phyloP scores from a whole-genome alignment of 2,113 vertebrate genomes.

The Perca fluviatilis region DNA sequence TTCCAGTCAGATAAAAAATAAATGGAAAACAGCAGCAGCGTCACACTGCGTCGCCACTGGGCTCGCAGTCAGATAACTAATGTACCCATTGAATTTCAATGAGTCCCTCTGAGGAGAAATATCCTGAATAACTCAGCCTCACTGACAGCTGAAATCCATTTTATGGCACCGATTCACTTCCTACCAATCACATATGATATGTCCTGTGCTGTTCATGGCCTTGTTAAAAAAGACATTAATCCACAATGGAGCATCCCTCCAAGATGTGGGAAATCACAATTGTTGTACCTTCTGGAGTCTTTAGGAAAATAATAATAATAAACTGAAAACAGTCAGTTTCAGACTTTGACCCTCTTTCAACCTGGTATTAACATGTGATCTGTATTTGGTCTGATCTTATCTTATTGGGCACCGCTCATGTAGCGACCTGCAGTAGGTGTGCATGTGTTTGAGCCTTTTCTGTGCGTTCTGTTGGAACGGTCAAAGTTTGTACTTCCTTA shows the following conservation, averaged over 20 bases:
- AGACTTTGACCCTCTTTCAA: background rate
- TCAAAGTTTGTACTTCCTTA: no score
- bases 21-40: constrained; percentile 51
- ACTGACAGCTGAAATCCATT: constrained; percentile 55
- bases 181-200: constrained; percentile 47
- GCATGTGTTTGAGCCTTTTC: no score
- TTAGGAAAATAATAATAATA: background rate
- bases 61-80: constrained; percentile 63
- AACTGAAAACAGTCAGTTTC: background rate
- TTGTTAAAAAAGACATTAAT: constrained; percentile 46
- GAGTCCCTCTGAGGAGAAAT: constrained; percentile 66
- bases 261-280: background rate
- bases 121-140: constrained; percentile 58
- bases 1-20: constrained; percentile 63
- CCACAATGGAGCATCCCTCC: background rate
- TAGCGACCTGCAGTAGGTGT: no score
- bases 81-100: constrained; percentile 70
- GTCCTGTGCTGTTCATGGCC: constrained; percentile 43
- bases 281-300: background rate
- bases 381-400: background rate
- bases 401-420: no score
- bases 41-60: constrained; percentile 50
- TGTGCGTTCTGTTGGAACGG: no score
- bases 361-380: background rate
- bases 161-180: constrained; percentile 44